Evolutionary conservation across 2,113 vertebrate species (phyloP).

Genomic region (Corythornis vintsioides): DNA sequence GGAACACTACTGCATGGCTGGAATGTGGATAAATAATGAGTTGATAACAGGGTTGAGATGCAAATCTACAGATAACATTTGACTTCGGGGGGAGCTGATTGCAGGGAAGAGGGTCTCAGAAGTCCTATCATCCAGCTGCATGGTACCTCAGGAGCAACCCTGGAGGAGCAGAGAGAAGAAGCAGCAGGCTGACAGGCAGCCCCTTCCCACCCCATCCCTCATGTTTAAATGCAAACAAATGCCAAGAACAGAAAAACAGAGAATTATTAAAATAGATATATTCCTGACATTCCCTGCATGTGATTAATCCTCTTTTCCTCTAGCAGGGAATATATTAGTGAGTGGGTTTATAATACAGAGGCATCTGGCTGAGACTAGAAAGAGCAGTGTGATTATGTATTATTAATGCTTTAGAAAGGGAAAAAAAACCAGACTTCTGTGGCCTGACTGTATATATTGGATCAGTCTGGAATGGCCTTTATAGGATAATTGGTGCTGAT

Average conservation of each 20-base stretch:
- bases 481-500: neutral
- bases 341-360: slow-evolving; percentile 11
- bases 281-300: neutral
- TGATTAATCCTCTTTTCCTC: slow-evolving; percentile 26
- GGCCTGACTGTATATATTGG: neutral
- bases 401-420: slow-evolving; percentile 30
- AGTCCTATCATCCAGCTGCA: neutral
- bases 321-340: slow-evolving; percentile 2
- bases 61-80: slow-evolving; percentile 25
- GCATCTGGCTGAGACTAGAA: slow-evolving; percentile 52
- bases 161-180: neutral
- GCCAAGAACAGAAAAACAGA: neutral
- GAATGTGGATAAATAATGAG: neutral
- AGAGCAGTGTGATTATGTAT: slow-evolving; percentile 31
- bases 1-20: neutral
- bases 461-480: slow-evolving; percentile 9
- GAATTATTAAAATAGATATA: neutral
- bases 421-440: neutral
- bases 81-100: neutral
- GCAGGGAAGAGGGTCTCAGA: neutral
- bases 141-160: neutral
- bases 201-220: neutral
- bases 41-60: neutral
- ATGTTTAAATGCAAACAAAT: slow-evolving; percentile 32
- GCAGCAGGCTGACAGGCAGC: neutral